Conservation (phyloP, 2,797 vertebrate species). For the Neomorphus geoffroyi region DNA sequence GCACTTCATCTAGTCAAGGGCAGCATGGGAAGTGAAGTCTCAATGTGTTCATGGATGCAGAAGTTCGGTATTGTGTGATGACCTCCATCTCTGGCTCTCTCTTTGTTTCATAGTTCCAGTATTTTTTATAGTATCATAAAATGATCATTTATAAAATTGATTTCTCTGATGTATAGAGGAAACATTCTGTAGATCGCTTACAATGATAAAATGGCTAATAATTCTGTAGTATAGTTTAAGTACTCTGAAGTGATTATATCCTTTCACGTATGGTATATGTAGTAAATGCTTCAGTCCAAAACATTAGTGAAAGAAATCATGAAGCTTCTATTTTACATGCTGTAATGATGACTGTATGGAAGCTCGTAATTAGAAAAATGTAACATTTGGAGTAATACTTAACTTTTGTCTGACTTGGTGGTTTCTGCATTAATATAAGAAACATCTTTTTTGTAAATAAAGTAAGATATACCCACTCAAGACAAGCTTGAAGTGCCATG, state of each 20-base stretch:
- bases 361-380: background rate
- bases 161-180: background rate
- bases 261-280: background rate
- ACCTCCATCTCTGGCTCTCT: background rate
- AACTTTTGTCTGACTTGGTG: background rate
- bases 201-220: background rate
- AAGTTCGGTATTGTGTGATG: background rate
- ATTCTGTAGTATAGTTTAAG: background rate
- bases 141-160: background rate
- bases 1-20: background rate
- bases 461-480: fast-evolving
- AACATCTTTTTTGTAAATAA: background rate
- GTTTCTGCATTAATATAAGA: background rate
- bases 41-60: background rate
- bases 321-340: background rate
- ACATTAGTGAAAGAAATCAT: background rate
- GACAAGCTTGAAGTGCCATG: background rate
- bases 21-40: background rate
- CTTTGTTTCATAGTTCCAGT: background rate
- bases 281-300: background rate
- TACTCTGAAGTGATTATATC: background rate
- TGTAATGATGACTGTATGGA: background rate
- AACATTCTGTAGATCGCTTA: background rate
- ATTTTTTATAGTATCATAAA: background rate
- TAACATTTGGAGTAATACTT: background rate